phyloP scores from a whole-genome alignment of 1,140 invertebrate genomes.

The Halotydeus destructor region DNA sequence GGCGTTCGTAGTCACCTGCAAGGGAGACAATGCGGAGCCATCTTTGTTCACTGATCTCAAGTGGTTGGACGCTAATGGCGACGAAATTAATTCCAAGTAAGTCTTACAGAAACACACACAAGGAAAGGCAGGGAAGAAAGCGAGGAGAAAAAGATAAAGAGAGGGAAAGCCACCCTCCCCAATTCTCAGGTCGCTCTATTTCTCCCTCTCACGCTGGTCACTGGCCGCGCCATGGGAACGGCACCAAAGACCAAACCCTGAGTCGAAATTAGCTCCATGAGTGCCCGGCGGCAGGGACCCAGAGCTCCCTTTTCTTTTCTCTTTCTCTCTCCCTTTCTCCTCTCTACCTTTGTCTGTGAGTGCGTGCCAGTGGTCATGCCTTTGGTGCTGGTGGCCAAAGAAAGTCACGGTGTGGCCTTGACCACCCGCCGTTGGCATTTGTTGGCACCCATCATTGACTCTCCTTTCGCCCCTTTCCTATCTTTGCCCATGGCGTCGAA shows the following conservation, averaged over 20 bases:
- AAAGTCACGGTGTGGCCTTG: no score
- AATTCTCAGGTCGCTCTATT: not conserved
- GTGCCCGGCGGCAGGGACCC: no score
- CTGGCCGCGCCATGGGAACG: conserved; percentile 2
- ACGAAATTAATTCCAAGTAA: conserved; percentile 9
- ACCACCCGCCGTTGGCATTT: no score
- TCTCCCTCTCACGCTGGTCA: not conserved
- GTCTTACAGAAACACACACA: not conserved
- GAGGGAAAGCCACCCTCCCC: not conserved
- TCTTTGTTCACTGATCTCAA: conserved; percentile 22
- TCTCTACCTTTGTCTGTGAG: no score
- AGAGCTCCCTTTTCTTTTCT: no score
- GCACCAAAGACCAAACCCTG: conserved; percentile 1
- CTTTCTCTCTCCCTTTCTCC: no score
- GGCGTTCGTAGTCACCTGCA: conserved; percentile 22
- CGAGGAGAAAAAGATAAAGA: conserved; percentile 6
- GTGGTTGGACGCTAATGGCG: conserved; percentile 23
- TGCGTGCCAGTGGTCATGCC: no score
- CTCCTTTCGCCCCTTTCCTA: no score
- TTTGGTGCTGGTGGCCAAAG: no score
- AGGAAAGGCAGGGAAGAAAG: not conserved
- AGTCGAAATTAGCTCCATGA: conserved; percentile 6
- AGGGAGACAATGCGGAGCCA: conserved; percentile 21
- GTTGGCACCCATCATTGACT: no score
- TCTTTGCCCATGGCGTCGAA: no score